Percentiles rank a stretch among this genome's conserved stretches.
These are phyloP conservation scores for Muscicapa adusta DNA, from an alignment of 2,113 vertebrate species.

Conservation along the genomic window DNA sequence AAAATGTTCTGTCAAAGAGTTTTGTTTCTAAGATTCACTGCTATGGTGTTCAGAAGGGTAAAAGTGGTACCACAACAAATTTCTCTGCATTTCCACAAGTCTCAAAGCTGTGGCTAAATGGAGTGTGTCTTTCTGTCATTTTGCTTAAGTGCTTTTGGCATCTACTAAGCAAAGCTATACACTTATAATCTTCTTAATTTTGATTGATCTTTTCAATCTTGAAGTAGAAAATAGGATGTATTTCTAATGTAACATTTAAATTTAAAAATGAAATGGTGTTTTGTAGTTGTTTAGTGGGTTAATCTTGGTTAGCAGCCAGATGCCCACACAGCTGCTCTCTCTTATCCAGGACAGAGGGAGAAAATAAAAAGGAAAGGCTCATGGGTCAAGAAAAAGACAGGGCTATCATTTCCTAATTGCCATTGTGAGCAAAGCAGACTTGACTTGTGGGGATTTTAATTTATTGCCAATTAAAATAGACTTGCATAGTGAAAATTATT, in stretches of 20 bases:
- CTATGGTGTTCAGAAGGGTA: not conserved
- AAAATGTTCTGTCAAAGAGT: not conserved
- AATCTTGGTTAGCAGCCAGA: not conserved
- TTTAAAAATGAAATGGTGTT: not conserved
- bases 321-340: not conserved
- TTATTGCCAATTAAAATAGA: not conserved
- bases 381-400: not conserved
- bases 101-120: not conserved
- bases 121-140: not conserved
- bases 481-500: not conserved
- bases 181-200: not conserved
- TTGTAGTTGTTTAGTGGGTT: not conserved
- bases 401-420: not conserved
- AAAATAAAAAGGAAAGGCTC: not conserved
- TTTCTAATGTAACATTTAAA: not conserved
- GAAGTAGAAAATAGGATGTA: not conserved
- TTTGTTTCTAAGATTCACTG: not conserved
- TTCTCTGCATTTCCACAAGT: not conserved
- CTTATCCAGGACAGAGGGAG: not conserved
- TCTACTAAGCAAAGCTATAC: not conserved
- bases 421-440: not conserved
- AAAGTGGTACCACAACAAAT: not conserved
- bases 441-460: not conserved
- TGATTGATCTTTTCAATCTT: conserved; percentile 30
- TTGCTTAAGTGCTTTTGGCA: conserved; percentile 14